Base-by-base conservation (phyloP, 2,888 invertebrate genomes). In the Cephalotes varians region DNA sequence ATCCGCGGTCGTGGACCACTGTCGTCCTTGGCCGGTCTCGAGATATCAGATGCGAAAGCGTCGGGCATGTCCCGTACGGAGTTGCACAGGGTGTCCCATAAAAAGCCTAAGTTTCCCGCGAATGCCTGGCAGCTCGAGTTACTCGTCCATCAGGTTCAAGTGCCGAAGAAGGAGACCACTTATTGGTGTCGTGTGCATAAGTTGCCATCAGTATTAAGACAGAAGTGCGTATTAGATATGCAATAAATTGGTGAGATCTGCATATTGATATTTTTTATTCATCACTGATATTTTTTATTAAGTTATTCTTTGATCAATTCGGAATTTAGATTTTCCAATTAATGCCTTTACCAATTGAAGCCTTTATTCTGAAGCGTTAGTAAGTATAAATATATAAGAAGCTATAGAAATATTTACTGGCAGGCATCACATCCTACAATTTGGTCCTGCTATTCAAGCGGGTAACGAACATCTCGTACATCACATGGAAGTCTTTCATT, bases 401-500 rank as follows among this genome's bases (percentile, higher is more conserved):
- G 3, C 51, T 4, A 51, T 10, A 44, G 4, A 25, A 51, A 15
- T 40, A n/a, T 28, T 51, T 40, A 2, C 44, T 28, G n/a, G 31
- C 9, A 94, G 94, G 77, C 94, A 94, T 82, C 94, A 94, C 71
- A 86, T 94, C 40, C 87, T 95, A 67, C 94, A 98, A 97, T 99
- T 98, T 93, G 98, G 98, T 93, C 97, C 99, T 0, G 95, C 96
- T 0, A 98, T 99, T 79, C 96, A 97, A 64, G 94, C 95, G 83
- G 97, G 97, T 0, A 98, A 97, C 90, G 98, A 98, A 93, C 97
- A 97, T 31, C 93, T 99, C 34, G 98, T 99, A 0, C 99, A 99
- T 95, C 99, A 99, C 94, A 99, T 99, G 98, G 99, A 99, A 95
- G 96, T 99, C 0, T 99, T 99, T 92, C 98, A 99, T 94, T 99